Percentiles rank a stretch among this genome's conserved stretches.
Evolutionary conservation across 1,140 invertebrate genomes (phyloP).

Genomic region (Pogonomyrmex californicus): DNA sequence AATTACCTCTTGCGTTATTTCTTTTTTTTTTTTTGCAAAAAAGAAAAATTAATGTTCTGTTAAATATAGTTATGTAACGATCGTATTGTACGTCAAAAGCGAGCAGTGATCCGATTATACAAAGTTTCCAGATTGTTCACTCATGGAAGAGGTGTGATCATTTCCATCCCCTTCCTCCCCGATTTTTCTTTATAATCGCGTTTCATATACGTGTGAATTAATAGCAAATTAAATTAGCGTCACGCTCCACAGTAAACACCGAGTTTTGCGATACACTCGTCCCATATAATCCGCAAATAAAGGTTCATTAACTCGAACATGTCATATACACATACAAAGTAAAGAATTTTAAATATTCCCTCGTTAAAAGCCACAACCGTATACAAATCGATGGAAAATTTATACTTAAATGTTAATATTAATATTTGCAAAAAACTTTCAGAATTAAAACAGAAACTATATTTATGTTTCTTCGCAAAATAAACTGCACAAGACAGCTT

Average conservation of each 20-base stretch:
- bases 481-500: not conserved
- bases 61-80: slow-evolving; percentile 8
- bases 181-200: slow-evolving; percentile 17
- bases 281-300: slow-evolving; percentile 36
- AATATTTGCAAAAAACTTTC: not conserved
- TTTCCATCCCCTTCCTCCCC: not conserved
- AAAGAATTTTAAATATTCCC: not conserved
- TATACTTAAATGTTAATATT: not conserved
- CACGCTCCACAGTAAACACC: slow-evolving; percentile 42
- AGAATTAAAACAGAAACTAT: slow-evolving; percentile 11
- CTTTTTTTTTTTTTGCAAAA: not conserved
- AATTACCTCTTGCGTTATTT: not conserved
- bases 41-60: slow-evolving; percentile 21
- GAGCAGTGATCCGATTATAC: slow-evolving; percentile 28
- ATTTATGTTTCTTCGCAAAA: not conserved
- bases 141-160: slow-evolving; percentile 28
- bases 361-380: not conserved
- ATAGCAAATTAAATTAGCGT: slow-evolving; percentile 48
- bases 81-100: slow-evolving; percentile 28
- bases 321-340: not conserved
- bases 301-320: slow-evolving; percentile 28
- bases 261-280: slow-evolving; percentile 4
- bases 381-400: slow-evolving; percentile 3
- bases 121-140: slow-evolving; percentile 47
- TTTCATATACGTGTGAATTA: slow-evolving; percentile 40